Evolutionary conservation across 2,797 vertebrate genomes (phyloP).

Genomic region (Peromyscus melanophrys): DNA sequence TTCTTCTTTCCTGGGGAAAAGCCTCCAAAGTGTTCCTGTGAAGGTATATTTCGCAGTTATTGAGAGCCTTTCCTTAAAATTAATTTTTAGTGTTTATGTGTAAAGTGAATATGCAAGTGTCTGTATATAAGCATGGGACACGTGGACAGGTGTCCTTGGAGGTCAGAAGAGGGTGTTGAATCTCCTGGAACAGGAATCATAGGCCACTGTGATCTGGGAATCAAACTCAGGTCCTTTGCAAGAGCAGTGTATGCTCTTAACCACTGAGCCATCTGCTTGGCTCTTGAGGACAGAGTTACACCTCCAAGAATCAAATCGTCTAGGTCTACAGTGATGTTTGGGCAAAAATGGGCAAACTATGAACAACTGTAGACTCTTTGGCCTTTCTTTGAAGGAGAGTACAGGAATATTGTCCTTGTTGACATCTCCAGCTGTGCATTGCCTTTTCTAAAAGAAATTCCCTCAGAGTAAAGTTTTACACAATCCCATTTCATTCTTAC

Average conservation of each 20-base stretch:
- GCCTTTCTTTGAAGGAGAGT: no score
- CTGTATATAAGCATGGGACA: background rate
- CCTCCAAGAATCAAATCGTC: background rate
- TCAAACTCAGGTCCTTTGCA: background rate
- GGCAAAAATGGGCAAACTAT: background rate
- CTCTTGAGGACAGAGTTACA: background rate
- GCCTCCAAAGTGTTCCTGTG: background rate
- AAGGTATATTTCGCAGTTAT: constrained; percentile 4
- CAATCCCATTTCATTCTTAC: background rate
- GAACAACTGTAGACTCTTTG: background rate
- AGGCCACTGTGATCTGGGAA: background rate
- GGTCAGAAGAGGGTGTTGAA: background rate
- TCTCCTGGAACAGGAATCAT: background rate
- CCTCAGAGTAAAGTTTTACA: background rate
- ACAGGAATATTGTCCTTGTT: background rate
- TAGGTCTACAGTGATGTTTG: background rate
- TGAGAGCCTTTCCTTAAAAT: background rate
- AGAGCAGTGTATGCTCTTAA: background rate
- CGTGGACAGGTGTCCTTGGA: no score
- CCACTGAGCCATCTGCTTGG: background rate
- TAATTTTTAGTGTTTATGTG: background rate
- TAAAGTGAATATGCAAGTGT: background rate
- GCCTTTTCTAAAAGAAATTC: background rate
- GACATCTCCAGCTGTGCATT: background rate
- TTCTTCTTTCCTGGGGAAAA: background rate